These are phyloP conservation scores for Myiotriccus ornatus DNA, from an alignment of 2,797 vertebrate species.

Conservation along the genomic window DNA sequence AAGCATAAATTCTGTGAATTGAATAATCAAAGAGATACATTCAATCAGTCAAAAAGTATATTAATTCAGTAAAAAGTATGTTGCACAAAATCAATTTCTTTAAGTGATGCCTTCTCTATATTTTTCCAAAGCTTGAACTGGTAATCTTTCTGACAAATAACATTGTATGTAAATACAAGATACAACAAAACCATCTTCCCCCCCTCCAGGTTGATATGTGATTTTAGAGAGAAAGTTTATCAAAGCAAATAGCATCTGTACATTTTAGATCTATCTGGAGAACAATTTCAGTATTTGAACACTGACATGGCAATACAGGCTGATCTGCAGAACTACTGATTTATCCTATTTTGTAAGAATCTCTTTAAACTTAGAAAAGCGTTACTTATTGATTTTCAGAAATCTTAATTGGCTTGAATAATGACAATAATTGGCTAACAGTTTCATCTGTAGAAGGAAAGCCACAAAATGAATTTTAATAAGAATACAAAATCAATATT, in stretches of 20 bases:
- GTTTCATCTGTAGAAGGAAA: background rate
- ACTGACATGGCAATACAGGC: background rate
- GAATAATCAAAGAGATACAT: background rate
- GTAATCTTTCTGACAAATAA: background rate
- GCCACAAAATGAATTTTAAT: background rate
- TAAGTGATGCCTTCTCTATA: background rate
- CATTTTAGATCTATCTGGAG: background rate
- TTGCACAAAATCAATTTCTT: slow-evolving; percentile 13
- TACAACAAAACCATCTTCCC: background rate
- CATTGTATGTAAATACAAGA: background rate
- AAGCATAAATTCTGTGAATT: slow-evolving; percentile 49
- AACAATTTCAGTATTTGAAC: background rate
- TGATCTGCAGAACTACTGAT: background rate
- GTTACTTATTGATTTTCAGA: background rate
- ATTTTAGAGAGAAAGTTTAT: background rate
- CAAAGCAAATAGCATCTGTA: background rate
- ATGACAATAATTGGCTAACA: background rate
- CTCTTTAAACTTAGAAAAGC: background rate
- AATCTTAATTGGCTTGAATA: background rate
- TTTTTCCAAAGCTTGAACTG: background rate
- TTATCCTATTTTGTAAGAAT: background rate
- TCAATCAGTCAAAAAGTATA: background rate
- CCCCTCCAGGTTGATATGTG: background rate
- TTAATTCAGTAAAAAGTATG: slow-evolving; percentile 19
- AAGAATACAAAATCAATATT: background rate